These are phyloP conservation scores for Agapornis roseicollis DNA, from an alignment of 2,113 vertebrate species.

Conservation along the genomic window DNA sequence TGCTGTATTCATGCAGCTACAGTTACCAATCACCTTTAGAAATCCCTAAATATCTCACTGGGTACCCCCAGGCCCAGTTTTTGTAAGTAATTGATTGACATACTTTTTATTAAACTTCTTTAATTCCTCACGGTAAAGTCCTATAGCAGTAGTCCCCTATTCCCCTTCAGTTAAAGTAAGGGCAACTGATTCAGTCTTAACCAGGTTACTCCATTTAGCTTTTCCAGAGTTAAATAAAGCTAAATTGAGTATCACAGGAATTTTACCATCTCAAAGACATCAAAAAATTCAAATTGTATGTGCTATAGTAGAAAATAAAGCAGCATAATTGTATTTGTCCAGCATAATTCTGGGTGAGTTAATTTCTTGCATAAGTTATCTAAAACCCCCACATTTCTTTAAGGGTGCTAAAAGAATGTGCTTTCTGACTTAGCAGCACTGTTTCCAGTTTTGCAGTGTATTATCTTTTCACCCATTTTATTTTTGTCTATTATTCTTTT, in stretches of 20 bases:
- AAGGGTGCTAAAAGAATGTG: not conserved
- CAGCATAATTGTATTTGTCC: not conserved
- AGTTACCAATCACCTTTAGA: not conserved
- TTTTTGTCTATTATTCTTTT: not conserved
- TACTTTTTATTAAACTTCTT: not conserved
- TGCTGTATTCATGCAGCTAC: not conserved
- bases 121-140: not conserved
- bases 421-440: not conserved
- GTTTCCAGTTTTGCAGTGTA: not conserved
- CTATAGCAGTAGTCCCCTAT: not conserved
- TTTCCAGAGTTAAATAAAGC: not conserved
- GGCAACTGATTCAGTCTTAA: not conserved
- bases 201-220: not conserved
- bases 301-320: not conserved
- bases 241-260: not conserved
- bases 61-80: not conserved
- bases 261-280: not conserved
- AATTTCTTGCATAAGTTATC: not conserved
- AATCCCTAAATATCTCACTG: not conserved
- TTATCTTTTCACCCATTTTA: not conserved
- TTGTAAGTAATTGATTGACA: not conserved
- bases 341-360: not conserved
- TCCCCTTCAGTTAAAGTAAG: not conserved
- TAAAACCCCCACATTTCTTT: not conserved
- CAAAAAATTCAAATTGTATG: not conserved